Evolutionary conservation across 1,140 invertebrate genomes (phyloP).

Genomic region (Bombus confusus): DNA sequence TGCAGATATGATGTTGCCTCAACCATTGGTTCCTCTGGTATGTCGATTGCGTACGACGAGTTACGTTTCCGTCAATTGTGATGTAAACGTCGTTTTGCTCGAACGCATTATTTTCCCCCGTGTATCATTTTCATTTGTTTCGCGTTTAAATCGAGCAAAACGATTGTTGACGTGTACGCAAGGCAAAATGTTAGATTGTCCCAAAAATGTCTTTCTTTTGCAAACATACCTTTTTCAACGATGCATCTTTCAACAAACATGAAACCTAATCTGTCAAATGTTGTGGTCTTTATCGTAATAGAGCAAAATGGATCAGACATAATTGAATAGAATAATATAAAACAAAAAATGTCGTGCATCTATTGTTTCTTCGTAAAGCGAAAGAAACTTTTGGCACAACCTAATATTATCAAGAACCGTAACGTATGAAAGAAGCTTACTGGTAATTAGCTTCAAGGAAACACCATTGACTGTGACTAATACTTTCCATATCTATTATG

Average conservation of each 20-base stretch:
- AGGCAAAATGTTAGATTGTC: no score
- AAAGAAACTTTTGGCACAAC: no score
- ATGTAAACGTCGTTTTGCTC: slow-evolving; percentile 41
- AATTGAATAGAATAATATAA: no score
- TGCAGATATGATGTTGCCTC: slow-evolving; percentile 45
- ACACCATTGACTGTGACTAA: slow-evolving; percentile 18
- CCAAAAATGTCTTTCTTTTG: no score
- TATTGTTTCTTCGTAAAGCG: no score
- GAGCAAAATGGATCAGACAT: no score
- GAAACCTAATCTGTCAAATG: no score
- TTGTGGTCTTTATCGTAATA: no score
- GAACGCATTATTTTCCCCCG: not conserved
- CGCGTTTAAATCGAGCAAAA: not conserved
- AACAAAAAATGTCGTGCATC: no score
- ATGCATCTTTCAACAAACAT: no score
- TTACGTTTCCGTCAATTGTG: slow-evolving; percentile 45
- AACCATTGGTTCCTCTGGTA: not conserved
- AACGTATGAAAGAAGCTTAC: not conserved
- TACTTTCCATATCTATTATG: slow-evolving; percentile 24
- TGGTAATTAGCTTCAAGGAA: slow-evolving; percentile 24
- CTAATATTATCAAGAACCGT: not conserved
- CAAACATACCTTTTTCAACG: no score
- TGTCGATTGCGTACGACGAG: slow-evolving; percentile 14
- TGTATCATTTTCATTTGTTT: not conserved
- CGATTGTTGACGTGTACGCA: not conserved